These are phyloP conservation scores for Meda fulgida DNA, from an alignment of 2,797 vertebrate species.

Conservation along the genomic window DNA sequence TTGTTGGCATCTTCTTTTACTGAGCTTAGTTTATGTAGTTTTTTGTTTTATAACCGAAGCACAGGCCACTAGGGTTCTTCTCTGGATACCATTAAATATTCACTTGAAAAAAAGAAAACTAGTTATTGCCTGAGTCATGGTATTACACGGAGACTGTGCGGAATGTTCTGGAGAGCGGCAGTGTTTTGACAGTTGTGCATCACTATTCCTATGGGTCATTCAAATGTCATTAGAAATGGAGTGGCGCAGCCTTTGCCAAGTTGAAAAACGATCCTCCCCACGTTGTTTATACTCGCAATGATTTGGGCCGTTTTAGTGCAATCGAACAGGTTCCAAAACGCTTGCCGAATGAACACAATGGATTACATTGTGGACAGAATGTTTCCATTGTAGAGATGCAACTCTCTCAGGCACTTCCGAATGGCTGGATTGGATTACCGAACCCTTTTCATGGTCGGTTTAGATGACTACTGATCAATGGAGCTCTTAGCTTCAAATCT, in stretches of 20 bases:
- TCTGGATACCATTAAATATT: slow-evolving; percentile 39
- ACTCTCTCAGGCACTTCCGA: slow-evolving; percentile 78
- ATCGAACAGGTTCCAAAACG: slow-evolving; percentile 55
- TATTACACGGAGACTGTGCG: slow-evolving; percentile 26
- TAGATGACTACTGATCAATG: slow-evolving; percentile 81
- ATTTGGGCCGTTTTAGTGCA: slow-evolving; percentile 54
- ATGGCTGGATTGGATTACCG: slow-evolving; percentile 79
- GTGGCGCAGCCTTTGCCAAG: slow-evolving; percentile 46
- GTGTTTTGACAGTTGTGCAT: slow-evolving; percentile 46
- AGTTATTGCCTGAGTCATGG: slow-evolving; percentile 36
- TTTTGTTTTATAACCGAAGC: slow-evolving; percentile 44
- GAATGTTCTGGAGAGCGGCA: slow-evolving; percentile 26
- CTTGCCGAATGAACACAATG: slow-evolving; percentile 56
- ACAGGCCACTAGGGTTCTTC: slow-evolving; percentile 47
- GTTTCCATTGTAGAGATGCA: slow-evolving; percentile 65
- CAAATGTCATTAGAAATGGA: slow-evolving; percentile 34
- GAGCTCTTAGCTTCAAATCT: slow-evolving; percentile 77
- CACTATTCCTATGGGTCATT: slow-evolving; percentile 44
- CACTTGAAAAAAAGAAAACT: slow-evolving; percentile 20
- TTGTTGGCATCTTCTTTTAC: slow-evolving; percentile 56
- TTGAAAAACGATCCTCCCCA: slow-evolving; percentile 42
- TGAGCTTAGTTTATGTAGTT: slow-evolving; percentile 17
- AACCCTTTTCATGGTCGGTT: slow-evolving; percentile 72
- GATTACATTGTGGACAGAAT: slow-evolving; percentile 64
- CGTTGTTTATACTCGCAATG: slow-evolving; percentile 49